Evolutionary conservation across 2,113 vertebrate species (phyloP), one percentile per base, ranked within the genome.

Genomic region (Dolichallabes microphthalmus): DNA sequence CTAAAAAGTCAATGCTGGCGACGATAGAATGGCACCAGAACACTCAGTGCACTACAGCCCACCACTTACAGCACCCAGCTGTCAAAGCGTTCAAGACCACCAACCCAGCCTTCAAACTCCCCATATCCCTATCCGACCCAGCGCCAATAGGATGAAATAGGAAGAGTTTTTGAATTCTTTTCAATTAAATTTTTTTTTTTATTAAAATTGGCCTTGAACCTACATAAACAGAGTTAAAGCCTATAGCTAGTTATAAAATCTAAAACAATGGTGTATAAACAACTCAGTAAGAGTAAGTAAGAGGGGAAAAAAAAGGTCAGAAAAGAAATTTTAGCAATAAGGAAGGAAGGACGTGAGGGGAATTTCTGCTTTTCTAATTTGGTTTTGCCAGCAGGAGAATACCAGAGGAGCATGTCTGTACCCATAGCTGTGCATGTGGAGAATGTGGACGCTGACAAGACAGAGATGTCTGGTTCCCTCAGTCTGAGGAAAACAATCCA

Each of bases 371-470:
- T 50, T 78, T 71, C 30, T 79, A 22, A 74, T 74, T 20, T 19
- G 17, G 7, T 78, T 82, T 55, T 75, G 1, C 58, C 86, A 30
- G 27, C 88, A 94, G 94, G 85, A 8, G 94, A 96, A 30, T 95
- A 92, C 88, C 92, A 94, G 0, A 93, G 95, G 68, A 96, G 95
- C 83, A 45, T 95, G 80, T 96, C 95, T 5, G 94, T 95, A 5
- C 95, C 95, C 0, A 61, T 94, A 80, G 85, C 89, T 60, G 90
- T 93, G 74, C 76, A 82, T 2, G 92, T 94, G 82, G 94, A 95
- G 85, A 93, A 95, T 83, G 89, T 89, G 0, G 91, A 93, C 80
- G 86, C 79, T 0, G 88, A 81, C 27, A 91, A 82, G 0, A 57
- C 86, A 17, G 94, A 94, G 68, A 86, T 94, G 80, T 91, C 92